Evolutionary conservation across 2,113 vertebrate species (phyloP), one percentile per base, ranked within the genome.

Genomic region (Numenius arquata): DNA sequence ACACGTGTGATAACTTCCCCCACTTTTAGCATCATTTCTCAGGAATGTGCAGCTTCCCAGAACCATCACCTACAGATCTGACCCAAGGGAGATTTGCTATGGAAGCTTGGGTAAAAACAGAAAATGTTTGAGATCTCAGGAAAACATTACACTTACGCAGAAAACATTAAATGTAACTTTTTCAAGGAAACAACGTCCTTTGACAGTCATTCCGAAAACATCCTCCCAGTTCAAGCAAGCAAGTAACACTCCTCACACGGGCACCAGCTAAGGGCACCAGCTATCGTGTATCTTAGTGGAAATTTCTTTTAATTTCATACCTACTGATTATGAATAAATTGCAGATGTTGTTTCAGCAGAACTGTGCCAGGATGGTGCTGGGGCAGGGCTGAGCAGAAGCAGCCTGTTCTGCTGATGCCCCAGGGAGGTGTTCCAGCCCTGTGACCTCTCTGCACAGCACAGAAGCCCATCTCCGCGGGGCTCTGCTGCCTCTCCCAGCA

Each of bases 341-440:
- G 71, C 66, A 85, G 85, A 21, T 3, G 29, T n/a, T 23, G 41
- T 59, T 90, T 55, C 59, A 73, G 79, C 50, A 88, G 65, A 27
- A 41, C 38, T 32, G 68, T 53, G 59, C 43, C 67, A 70, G 81
- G 80, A 41, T 0, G 0, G 45, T 1, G 0, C 3, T 1, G 2
- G 68, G 78, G 62, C 72, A 71, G 38, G 38, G 50, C 32, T 4
- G 1, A 85, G 68, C 81, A 63, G 91, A 45, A 59, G 70, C 48
- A 70, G 41, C 50, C 58, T 21, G n/a, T 80, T 71, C 47, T 88
- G 93, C 74, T 87, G 70, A 47, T 61, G 65, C 27, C 70, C 48
- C 65, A 34, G 59, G 9, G 16, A 65, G 65, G 29, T 32, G 63
- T 48, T 80, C 48, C 77, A 90, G 67, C 20, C 11, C 56, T 32